A percentile compares a stretch with the other conserved stretches of the same genome.
Conservation (phyloP, 2,113 vertebrate genomes). For the Taurulus bubalis region DNA sequence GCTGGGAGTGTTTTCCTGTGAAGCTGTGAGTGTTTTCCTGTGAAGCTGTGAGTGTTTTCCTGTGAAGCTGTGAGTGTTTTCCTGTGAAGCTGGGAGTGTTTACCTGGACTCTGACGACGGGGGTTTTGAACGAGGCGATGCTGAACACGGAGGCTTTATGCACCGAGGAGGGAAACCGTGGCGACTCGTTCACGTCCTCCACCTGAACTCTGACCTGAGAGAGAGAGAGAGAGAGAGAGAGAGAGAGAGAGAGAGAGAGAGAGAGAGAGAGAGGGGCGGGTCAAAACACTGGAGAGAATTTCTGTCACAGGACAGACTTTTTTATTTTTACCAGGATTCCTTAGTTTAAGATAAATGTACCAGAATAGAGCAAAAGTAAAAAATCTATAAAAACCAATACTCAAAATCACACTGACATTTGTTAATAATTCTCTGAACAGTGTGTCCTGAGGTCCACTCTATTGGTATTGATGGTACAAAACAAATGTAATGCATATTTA, state of each 20-base stretch:
- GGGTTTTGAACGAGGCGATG: constrained; percentile 76
- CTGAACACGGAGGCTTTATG: constrained; percentile 79
- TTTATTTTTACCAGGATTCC: not conserved
- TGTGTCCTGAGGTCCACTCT: too few species aligned
- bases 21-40: constrained; percentile 70
- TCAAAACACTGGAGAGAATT: not conserved
- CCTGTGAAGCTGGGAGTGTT: constrained; percentile 64
- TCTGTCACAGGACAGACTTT: too few species aligned
- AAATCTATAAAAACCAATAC: too few species aligned
- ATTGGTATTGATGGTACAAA: too few species aligned
- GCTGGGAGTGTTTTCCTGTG: constrained; percentile 70
- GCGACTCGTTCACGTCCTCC: constrained; percentile 81
- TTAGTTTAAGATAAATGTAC: not conserved
- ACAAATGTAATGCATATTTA: too few species aligned
- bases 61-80: constrained; percentile 57
- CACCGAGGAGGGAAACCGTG: constrained; percentile 58
- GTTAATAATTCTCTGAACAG: too few species aligned
- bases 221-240: not conserved
- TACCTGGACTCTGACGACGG: constrained; percentile 81
- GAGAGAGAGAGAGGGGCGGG: not conserved
- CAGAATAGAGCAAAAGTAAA: not conserved
- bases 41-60: constrained; percentile 65
- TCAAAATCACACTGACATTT: too few species aligned
- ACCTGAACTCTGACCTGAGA: constrained; percentile 76
- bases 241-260: too few species aligned